Conservation (phyloP, 2,797 vertebrate species). For the Luscinia megarhynchos region DNA sequence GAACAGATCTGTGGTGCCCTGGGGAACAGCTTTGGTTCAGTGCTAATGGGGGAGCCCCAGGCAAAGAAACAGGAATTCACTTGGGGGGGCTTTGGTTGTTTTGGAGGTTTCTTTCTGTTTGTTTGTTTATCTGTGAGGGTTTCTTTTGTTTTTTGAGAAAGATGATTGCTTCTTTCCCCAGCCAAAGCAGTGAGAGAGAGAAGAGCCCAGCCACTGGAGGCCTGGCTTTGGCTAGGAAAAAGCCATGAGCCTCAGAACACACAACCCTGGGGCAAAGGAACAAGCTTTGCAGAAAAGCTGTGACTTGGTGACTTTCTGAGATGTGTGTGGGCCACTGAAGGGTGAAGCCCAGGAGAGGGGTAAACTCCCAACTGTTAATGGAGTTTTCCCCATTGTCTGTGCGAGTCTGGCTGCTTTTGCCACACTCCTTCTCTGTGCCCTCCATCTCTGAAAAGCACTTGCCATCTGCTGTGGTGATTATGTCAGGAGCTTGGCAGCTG, state of each 20-base stretch:
- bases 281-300: neutral
- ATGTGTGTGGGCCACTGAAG: neutral
- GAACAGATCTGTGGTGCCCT: neutral
- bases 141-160: neutral
- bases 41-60: neutral
- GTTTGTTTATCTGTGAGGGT: neutral
- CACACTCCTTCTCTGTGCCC: neutral
- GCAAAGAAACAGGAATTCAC: neutral
- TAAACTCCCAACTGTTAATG: neutral
- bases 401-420: neutral
- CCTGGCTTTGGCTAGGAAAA: neutral
- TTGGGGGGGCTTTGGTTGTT: neutral
- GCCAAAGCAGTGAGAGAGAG: neutral
- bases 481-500: conserved; percentile 83
- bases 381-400: neutral
- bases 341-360: neutral
- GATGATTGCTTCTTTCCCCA: neutral
- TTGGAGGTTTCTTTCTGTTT: neutral
- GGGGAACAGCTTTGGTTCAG: neutral
- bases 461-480: conserved; percentile 86
- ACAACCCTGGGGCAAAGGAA: neutral
- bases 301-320: neutral
- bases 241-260: neutral
- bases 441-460: neutral
- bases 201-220: neutral